Conservation (phyloP, 2,113 vertebrate species). For the Cyprinodon variegatus region DNA sequence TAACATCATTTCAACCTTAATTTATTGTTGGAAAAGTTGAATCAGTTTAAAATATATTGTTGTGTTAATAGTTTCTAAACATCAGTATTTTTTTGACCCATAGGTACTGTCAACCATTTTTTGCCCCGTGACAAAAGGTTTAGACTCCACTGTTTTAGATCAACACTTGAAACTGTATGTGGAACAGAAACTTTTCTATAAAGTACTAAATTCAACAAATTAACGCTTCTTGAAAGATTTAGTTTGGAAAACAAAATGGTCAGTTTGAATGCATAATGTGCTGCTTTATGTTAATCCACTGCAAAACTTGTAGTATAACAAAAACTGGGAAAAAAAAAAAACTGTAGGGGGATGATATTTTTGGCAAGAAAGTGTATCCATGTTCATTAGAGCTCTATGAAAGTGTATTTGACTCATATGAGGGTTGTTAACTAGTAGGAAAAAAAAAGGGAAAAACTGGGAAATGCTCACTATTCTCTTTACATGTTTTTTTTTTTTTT, state of each 20-base stretch:
- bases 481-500: not conserved
- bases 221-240: not conserved
- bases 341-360: not conserved
- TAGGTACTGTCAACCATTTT: not conserved
- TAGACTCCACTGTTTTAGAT: not conserved
- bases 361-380: not conserved
- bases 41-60: too few species aligned
- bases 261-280: not conserved
- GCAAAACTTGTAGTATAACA: not conserved
- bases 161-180: not conserved
- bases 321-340: not conserved
- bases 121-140: not conserved
- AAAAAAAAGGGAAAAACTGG: constrained; percentile 35
- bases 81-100: not conserved
- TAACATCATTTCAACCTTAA: too few species aligned
- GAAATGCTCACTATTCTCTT: constrained; percentile 29
- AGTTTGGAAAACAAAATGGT: too few species aligned
- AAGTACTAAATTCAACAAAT: not conserved
- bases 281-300: not conserved
- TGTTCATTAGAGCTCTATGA: constrained; percentile 25
- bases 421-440: constrained; percentile 33
- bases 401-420: constrained; percentile 18
- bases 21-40: too few species aligned
- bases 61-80: not conserved
- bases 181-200: not conserved